Evolutionary conservation across 2,797 vertebrate species (phyloP), one percentile per base, ranked within the genome.

Genomic region (Eulemur mongoz): DNA sequence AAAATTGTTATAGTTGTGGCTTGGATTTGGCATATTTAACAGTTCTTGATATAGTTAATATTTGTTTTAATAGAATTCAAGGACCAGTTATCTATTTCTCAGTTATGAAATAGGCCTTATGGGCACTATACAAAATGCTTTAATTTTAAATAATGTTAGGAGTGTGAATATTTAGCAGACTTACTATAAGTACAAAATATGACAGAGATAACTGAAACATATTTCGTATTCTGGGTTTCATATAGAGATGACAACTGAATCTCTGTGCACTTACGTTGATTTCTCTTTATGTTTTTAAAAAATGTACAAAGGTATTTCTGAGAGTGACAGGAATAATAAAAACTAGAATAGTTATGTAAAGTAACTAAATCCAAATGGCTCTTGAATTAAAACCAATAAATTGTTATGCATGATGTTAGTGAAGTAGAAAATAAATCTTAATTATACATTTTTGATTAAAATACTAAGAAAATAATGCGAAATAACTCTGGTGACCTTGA

Each of bases 231-330:
- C 18, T 32, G 10, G 9, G 23, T 63, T 97, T 70, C n/a, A 10
- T 52, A 27, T 70, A 52, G 57, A 86, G 63, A 61, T 93, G 38
- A 30, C 50, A 61, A 11, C 48, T 92, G 70, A 45, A 40, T 96
- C n/a, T 89, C 22, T 15, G 40, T 80, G 76, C 9, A 38, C 5
- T 78, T 79, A 11, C 57, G 54, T 72, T 85, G 67, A 57, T 52
- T 96, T 95, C 96, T 90, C 83, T 89, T 93, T 89, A 7, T 45
- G 38, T 54, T 92, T 94, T 93, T 94, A 17, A 91, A 91, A 94
- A 86, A 78, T 50, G 10, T 94, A 35, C 10, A 43, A 27, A 78
- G 48, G n/a, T 81, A 78, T 93, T 94, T 48, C 1, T 92, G 78
- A 95, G 32, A 85, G 18, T 97, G 81, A 18, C 23, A 91, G 70